Conservation (phyloP, 2,113 vertebrate genomes). For the Gymnarchus niloticus region DNA sequence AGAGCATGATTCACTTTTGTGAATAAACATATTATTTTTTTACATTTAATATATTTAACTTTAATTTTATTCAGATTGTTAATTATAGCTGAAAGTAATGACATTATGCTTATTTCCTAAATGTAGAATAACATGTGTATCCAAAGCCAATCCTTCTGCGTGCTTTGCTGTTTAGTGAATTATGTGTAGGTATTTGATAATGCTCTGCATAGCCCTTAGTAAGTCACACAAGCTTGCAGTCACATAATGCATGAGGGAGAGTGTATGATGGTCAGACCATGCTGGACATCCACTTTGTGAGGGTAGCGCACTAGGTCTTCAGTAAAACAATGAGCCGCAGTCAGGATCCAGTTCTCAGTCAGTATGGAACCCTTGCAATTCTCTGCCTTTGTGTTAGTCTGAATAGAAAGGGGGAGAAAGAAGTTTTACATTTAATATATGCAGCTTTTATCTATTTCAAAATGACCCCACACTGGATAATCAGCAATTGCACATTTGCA, state of each 20-base stretch:
- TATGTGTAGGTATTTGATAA: neutral
- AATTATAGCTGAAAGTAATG: neutral
- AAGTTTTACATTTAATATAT: neutral
- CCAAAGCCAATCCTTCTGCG: neutral
- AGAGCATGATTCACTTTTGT: too few relatives aligned
- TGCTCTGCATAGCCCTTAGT: neutral
- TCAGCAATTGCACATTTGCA: neutral
- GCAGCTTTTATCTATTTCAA: neutral
- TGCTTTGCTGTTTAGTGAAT: neutral
- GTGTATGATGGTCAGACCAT: slow-evolving; percentile 46
- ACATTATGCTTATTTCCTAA: neutral
- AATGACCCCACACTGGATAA: neutral
- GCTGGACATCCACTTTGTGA: neutral
- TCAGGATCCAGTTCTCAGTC: slow-evolving; percentile 69
- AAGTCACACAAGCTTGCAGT: neutral
- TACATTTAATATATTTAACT: neutral
- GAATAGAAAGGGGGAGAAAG: neutral
- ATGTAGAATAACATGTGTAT: neutral
- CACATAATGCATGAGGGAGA: neutral
- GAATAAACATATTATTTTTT: too few relatives aligned
- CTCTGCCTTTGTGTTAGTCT: neutral
- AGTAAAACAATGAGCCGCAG: slow-evolving; percentile 76
- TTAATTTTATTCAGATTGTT: neutral
- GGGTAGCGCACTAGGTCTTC: neutral
- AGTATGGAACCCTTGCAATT: slow-evolving; percentile 71